phyloP scores from a whole-genome alignment of 2,888 invertebrate genomes.

The Hoplodrina ambigua region DNA sequence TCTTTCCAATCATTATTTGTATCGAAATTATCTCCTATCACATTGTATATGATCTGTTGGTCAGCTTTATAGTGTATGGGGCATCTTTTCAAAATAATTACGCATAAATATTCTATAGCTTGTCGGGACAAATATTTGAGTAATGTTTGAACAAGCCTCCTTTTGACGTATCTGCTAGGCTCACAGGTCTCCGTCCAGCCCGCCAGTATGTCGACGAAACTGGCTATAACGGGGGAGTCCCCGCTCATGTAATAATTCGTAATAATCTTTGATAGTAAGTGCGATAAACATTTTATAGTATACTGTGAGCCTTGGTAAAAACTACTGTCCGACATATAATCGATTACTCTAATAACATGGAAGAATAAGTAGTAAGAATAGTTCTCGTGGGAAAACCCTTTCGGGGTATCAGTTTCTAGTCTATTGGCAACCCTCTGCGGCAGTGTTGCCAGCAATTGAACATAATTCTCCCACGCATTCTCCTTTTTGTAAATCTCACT shows the following conservation, averaged over 20 bases:
- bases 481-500: conserved; percentile 63
- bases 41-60: conserved; percentile 81
- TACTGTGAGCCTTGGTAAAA: conserved; percentile 73
- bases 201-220: conserved; percentile 90
- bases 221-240: conserved; percentile 83
- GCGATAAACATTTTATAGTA: conserved; percentile 85
- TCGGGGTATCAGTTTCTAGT: conserved; percentile 88
- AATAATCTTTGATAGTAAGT: conserved; percentile 91
- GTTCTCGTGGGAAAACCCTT: conserved; percentile 89
- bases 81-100: conserved; percentile 89
- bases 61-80: conserved; percentile 81
- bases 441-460: conserved; percentile 92
- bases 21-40: conserved; percentile 89
- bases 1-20: conserved; percentile 92
- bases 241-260: conserved; percentile 89
- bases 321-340: conserved; percentile 89
- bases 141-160: conserved; percentile 86
- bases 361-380: conserved; percentile 91
- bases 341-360: conserved; percentile 91
- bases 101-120: conserved; percentile 90
- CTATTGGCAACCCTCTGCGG: conserved; percentile 94
- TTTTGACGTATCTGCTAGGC: conserved; percentile 77
- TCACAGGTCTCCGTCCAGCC: conserved; percentile 83
- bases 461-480: conserved; percentile 87
- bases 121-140: conserved; percentile 90